Percentiles rank a stretch among this genome's conserved stretches.
These are phyloP conservation scores for Bhutanitis thaidina DNA, from an alignment of 2,888 invertebrate genomes.

Conservation along the genomic window DNA sequence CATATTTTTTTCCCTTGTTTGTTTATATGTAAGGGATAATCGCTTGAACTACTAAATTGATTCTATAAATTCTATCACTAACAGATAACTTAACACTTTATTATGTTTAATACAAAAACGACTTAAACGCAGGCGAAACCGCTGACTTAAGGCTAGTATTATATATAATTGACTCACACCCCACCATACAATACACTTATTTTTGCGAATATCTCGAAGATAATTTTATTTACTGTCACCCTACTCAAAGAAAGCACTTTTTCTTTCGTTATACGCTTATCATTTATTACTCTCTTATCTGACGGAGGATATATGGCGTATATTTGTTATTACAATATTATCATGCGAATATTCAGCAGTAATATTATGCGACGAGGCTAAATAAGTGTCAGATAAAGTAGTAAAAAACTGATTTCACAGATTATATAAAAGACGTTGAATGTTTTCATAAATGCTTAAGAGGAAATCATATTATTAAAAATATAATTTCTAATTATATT, in stretches of 20 bases:
- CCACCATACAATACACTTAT: too few relatives aligned
- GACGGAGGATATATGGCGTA: constrained; percentile 31
- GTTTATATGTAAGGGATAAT: too few relatives aligned
- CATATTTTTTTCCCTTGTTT: too few relatives aligned
- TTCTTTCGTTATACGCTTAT: constrained; percentile 43
- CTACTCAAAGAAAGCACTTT: constrained; percentile 30
- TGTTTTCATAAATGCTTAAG: neutral
- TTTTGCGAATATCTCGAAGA: constrained; percentile 1
- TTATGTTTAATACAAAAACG: too few relatives aligned
- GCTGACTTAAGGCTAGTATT: too few relatives aligned
- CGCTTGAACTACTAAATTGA: too few relatives aligned
- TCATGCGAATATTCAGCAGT: constrained; percentile 23
- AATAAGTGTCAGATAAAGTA: constrained; percentile 16
- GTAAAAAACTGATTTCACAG: constrained; percentile 7
- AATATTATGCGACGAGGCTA: constrained; percentile 7
- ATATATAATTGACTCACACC: too few relatives aligned
- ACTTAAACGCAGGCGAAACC: too few relatives aligned
- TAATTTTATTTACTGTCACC: constrained; percentile 28
- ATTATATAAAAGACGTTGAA: constrained; percentile 9
- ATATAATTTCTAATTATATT: too few relatives aligned
- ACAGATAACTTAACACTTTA: too few relatives aligned
- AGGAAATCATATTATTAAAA: too few relatives aligned
- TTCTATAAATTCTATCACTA: too few relatives aligned
- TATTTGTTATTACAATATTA: constrained; percentile 35
- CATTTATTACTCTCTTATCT: constrained; percentile 61